Evolutionary conservation across 2,888 invertebrate species (phyloP).

Genomic region (Lasioglossum vierecki): DNA sequence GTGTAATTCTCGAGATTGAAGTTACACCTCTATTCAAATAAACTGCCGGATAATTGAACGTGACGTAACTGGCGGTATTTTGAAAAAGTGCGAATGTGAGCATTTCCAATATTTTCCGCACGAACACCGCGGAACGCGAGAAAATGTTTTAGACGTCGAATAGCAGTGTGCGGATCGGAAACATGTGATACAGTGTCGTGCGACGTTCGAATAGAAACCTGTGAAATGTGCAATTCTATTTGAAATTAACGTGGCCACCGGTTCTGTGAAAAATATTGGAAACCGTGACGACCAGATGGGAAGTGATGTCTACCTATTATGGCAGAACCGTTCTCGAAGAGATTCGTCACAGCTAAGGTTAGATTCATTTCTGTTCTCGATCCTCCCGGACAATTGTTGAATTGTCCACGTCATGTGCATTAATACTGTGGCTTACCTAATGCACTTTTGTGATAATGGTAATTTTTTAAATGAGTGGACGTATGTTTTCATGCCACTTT

Average conservation of each 20-base stretch:
- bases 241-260: conserved; percentile 48
- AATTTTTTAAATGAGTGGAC: too few relatives aligned
- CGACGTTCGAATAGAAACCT: conserved; percentile 35
- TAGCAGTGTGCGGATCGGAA: conserved; percentile 29
- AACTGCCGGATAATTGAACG: neutral
- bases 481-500: too few relatives aligned
- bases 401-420: neutral
- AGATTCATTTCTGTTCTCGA: conserved; percentile 8
- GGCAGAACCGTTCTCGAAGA: conserved; percentile 81
- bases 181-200: conserved; percentile 47
- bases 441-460: too few relatives aligned
- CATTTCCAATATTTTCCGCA: neutral
- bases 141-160: conserved; percentile 12
- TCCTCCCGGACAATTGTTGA: neutral
- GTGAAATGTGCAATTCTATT: conserved; percentile 40
- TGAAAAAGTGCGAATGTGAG: neutral
- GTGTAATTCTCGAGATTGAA: neutral
- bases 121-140: conserved; percentile 25
- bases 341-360: conserved; percentile 81
- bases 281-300: conserved; percentile 66
- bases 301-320: conserved; percentile 82
- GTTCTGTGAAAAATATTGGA: conserved; percentile 61
- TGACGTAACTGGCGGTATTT: too few relatives aligned
- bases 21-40: too few relatives aligned
- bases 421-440: neutral